Base-by-base conservation (phyloP, 2,888 invertebrate genomes). In the Mycalesis mineus region DNA sequence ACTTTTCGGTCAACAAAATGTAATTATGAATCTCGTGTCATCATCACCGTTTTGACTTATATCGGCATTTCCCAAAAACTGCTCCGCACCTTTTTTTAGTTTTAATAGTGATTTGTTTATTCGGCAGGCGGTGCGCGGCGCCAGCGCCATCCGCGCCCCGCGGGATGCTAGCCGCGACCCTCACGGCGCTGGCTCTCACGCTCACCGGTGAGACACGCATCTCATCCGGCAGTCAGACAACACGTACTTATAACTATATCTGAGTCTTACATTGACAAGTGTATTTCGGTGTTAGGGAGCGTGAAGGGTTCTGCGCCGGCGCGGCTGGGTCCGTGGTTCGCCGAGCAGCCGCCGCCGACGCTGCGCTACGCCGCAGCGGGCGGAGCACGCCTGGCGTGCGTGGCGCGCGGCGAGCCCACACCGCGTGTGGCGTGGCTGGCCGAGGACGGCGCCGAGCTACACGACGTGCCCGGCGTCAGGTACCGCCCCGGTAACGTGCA, bases 391-490 rank as follows among this genome's bases (percentile, higher is more conserved):
- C 60, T 83, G 61, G 67, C 48, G 14, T 84, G 85, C 69, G 68
- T 61, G 3, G 84, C 85, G 48, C 62, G 67, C 6, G 83, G 78
- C 0, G 61, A 67, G 9, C 82, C 84, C 31, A 64, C 75, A 51
- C 84, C 84, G 4, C 50, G 59, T 8, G 15, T 80, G 58, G 4
- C 68, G 40, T 85, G 85, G 85, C 71, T 79, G 22, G 64, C 60
- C 6, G 76, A 72, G 36, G 81, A 80, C 67, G 74, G 74, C 45
- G 42, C 69, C 5, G 60, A 64, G 40, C 71, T 83, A 8, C 56
- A 44, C 0, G 77, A 81, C 60, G 51, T 61, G 9, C 72, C 77
- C 5, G 69, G 68, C 3, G 36, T 73, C 56, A 77, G 80, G 82
- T 81, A 58, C 36, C 11, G 29, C 22, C 3, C 22, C 22, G 22